Evolutionary conservation across 2,113 vertebrate species (phyloP).

Genomic region (Nanorana parkeri): DNA sequence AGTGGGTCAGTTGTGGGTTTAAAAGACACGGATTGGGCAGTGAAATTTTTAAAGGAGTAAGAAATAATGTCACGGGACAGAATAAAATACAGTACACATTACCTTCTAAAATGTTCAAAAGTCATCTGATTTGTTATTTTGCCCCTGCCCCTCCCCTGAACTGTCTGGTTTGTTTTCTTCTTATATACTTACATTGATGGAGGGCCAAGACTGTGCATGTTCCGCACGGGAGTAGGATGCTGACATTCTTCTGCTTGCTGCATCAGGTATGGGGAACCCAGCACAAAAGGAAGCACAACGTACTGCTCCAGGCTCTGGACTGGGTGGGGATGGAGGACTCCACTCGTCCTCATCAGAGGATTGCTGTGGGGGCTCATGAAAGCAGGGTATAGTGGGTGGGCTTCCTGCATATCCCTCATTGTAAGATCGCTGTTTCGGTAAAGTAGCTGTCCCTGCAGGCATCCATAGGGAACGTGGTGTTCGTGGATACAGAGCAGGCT

Average conservation of each 20-base stretch:
- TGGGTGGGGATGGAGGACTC: constrained; percentile 84
- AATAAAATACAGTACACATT: too few species aligned
- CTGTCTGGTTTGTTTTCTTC: background rate
- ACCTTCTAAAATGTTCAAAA: too few species aligned
- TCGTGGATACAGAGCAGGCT: constrained; percentile 87
- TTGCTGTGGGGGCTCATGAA: constrained; percentile 88
- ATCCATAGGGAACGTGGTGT: constrained; percentile 80
- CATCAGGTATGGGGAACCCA: constrained; percentile 84
- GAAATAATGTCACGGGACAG: too few species aligned
- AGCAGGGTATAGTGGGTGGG: constrained; percentile 77
- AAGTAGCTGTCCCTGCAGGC: constrained; percentile 86
- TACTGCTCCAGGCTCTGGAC: constrained; percentile 78
- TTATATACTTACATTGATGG: constrained; percentile 87
- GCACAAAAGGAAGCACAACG: constrained; percentile 92
- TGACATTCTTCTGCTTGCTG: constrained; percentile 72
- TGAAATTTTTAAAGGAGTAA: too few species aligned
- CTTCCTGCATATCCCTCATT: constrained; percentile 81
- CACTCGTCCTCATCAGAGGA: constrained; percentile 96
- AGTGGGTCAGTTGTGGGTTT: too few species aligned
- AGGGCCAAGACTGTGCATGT: constrained; percentile 97
- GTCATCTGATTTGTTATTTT: too few species aligned
- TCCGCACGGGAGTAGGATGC: constrained; percentile 83
- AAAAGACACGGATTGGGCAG: too few species aligned
- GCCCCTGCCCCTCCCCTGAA: too few species aligned
- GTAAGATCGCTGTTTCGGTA: constrained; percentile 90